These are phyloP conservation scores for Synergus japonicus DNA, from an alignment of 2,888 invertebrate species.

Conservation along the genomic window DNA sequence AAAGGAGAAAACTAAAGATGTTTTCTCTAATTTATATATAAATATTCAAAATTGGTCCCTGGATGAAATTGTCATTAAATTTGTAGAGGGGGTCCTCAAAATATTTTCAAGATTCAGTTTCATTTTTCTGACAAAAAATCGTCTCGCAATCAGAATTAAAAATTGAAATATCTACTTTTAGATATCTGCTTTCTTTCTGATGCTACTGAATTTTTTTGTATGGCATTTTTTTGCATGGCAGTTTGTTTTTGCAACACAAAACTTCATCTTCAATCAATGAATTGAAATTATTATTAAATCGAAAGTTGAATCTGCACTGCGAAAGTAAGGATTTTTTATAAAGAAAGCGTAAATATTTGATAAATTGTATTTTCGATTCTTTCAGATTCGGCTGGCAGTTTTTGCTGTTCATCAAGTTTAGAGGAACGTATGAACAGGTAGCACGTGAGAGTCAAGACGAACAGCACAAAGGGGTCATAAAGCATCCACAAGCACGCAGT, in stretches of 20 bases:
- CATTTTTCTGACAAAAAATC: no score
- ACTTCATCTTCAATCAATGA: neutral
- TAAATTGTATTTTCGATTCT: neutral
- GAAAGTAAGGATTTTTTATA: neutral
- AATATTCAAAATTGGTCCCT: conserved; percentile 20
- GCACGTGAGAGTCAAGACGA: conserved; percentile 44
- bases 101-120: no score
- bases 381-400: neutral
- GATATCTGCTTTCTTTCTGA: neutral
- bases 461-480: conserved; percentile 62
- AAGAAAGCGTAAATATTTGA: neutral
- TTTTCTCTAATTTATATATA: neutral
- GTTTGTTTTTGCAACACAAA: neutral
- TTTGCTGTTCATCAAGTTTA: conserved; percentile 49
- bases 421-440: conserved; percentile 25
- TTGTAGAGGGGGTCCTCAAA: no score
- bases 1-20: no score
- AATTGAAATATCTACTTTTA: neutral
- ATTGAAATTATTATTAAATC: neutral
- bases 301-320: neutral
- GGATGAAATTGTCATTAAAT: neutral
- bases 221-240: neutral
- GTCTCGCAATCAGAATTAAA: no score
- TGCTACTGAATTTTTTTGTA: neutral
- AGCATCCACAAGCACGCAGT: conserved; percentile 59